phyloP scores from a whole-genome alignment of 2,888 invertebrate genomes.

The Rhaphigaster nebulosa region DNA sequence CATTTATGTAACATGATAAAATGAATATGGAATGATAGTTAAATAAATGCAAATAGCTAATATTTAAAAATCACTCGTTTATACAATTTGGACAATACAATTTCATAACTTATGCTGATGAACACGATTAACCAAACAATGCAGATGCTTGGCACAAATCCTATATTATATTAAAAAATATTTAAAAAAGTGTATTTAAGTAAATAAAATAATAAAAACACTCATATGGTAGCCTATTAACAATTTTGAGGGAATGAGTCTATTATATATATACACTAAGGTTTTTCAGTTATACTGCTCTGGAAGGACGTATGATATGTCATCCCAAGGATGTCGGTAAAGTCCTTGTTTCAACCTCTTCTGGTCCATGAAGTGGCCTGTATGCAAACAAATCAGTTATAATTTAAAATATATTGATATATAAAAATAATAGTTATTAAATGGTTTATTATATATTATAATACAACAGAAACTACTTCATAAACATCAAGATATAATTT shows the following conservation, averaged over 20 bases:
- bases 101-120: constrained; percentile 40
- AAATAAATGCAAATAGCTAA: constrained; percentile 48
- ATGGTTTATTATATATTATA: no score
- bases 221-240: constrained; percentile 20
- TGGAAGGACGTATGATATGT: constrained; percentile 91
- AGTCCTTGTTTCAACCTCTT: constrained; percentile 98
- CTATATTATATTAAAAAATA: constrained; percentile 36
- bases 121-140: constrained; percentile 40
- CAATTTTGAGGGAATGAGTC: constrained; percentile 25
- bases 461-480: not conserved
- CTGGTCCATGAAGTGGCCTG: constrained; percentile 97
- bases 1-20: constrained; percentile 41
- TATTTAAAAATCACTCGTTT: constrained; percentile 34
- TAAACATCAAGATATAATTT: not conserved
- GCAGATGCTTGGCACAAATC: not conserved
- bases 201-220: constrained; percentile 48
- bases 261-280: constrained; percentile 32
- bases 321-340: constrained; percentile 99
- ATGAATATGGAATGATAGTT: constrained; percentile 51
- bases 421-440: not conserved
- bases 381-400: constrained; percentile 61
- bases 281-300: constrained; percentile 75
- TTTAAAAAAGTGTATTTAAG: constrained; percentile 39
- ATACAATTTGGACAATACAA: constrained; percentile 19
- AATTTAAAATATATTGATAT: not conserved